A percentile compares a stretch with the other conserved stretches of the same genome.
Conservation (phyloP, 1,140 invertebrate genomes). For the Riptortus pedestris region DNA sequence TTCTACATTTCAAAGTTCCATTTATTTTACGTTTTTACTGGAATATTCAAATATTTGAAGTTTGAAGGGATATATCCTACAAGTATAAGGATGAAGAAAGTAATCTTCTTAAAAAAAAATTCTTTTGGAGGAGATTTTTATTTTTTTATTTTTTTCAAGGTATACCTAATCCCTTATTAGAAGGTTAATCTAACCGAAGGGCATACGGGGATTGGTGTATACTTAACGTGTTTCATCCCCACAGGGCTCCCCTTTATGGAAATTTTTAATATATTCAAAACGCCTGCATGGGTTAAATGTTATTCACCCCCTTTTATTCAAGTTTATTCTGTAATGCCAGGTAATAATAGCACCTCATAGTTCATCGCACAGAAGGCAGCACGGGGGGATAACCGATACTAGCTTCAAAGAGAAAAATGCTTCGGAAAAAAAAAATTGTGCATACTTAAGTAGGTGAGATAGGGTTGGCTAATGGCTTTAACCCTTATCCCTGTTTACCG, state of each 20-base stretch:
- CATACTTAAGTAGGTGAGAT: background rate
- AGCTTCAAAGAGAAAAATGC: background rate
- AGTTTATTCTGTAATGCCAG: background rate
- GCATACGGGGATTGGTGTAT: too few species aligned
- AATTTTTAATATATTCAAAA: background rate
- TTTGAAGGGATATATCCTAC: too few species aligned
- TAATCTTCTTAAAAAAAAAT: too few species aligned
- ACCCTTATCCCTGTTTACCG: background rate
- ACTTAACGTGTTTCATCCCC: too few species aligned
- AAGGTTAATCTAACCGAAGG: too few species aligned
- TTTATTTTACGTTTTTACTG: too few species aligned
- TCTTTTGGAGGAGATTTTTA: too few species aligned
- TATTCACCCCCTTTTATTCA: background rate
- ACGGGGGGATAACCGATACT: background rate
- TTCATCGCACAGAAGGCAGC: background rate
- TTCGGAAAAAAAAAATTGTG: background rate
- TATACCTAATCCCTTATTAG: too few species aligned
- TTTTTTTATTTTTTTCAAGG: too few species aligned
- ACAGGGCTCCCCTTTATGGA: background rate
- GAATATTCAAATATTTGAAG: too few species aligned
- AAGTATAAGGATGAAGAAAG: too few species aligned
- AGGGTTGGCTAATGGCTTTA: background rate
- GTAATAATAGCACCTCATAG: background rate
- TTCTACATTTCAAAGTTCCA: too few species aligned
- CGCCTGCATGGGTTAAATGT: background rate